These are phyloP conservation scores for Cyprinella venusta DNA, from an alignment of 2,797 vertebrate genomes.

Conservation along the genomic window DNA sequence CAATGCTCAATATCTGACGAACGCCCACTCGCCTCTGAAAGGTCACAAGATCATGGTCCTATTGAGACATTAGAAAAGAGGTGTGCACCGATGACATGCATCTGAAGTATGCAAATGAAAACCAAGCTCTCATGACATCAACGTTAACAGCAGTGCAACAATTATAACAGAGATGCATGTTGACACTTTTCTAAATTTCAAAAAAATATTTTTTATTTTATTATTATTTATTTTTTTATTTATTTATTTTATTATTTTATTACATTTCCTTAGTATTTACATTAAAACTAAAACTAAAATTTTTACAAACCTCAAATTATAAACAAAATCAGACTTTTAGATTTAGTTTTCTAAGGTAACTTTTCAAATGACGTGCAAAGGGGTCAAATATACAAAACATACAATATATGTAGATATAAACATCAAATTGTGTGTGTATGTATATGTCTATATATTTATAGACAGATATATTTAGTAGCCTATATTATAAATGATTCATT, in stretches of 20 bases:
- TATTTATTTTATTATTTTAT: too few relatives aligned
- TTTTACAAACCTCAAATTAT: background rate
- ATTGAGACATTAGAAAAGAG: background rate
- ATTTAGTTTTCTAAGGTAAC: background rate
- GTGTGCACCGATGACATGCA: constrained; percentile 1
- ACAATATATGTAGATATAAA: too few relatives aligned
- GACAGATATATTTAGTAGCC: background rate
- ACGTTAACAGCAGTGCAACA: background rate
- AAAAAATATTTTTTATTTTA: background rate
- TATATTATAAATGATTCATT: background rate
- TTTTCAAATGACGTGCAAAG: background rate
- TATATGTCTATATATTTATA: too few relatives aligned
- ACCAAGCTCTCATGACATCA: background rate
- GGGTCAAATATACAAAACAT: background rate
- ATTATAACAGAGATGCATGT: background rate
- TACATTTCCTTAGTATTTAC: background rate
- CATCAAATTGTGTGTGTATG: too few relatives aligned
- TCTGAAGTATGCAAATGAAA: background rate
- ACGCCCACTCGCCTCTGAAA: background rate
- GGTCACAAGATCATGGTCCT: background rate
- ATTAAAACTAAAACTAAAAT: background rate
- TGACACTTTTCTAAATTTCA: too few relatives aligned
- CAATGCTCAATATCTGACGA: background rate
- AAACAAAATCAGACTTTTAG: background rate
- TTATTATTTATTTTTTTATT: too few relatives aligned